phyloP scores from a whole-genome alignment of 2,888 invertebrate genomes.

The Hesperia comma region DNA sequence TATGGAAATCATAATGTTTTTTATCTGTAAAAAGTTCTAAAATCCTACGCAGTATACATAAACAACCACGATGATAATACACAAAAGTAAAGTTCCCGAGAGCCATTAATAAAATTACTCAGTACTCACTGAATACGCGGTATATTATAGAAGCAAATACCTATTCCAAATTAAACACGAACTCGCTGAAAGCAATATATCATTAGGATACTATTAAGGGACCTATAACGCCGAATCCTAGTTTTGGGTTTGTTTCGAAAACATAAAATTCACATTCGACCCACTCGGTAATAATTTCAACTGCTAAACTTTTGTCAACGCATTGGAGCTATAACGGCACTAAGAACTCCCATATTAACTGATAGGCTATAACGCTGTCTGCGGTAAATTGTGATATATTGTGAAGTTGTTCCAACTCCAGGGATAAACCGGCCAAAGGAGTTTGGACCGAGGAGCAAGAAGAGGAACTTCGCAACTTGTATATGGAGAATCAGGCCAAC shows the following conservation, averaged over 20 bases:
- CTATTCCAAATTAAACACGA: constrained; percentile 2
- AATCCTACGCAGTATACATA: too few species aligned
- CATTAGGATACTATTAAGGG: constrained; percentile 17
- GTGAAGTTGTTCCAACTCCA: constrained; percentile 43
- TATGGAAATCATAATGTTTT: too few species aligned
- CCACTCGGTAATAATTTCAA: constrained; percentile 27
- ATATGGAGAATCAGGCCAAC: constrained; percentile 91
- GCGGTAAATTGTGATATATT: constrained; percentile 42
- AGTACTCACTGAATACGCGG: background rate
- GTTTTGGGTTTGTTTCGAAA: constrained; percentile 17
- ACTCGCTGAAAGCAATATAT: constrained; percentile 10
- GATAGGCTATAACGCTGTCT: constrained; percentile 33
- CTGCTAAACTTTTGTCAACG: constrained; percentile 28
- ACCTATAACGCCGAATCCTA: constrained; percentile 20
- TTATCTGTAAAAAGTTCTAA: too few species aligned
- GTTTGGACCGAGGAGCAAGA: constrained; percentile 95
- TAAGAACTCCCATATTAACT: constrained; percentile 26
- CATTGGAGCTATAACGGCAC: constrained; percentile 13
- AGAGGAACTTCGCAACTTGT: constrained; percentile 91
- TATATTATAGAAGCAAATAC: background rate
- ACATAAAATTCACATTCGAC: constrained; percentile 28
- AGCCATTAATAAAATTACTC: constrained; percentile 3
- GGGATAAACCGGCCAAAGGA: constrained; percentile 76
- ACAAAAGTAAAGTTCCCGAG: background rate
- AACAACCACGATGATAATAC: background rate